Percentiles rank a stretch among this genome's conserved stretches.
Evolutionary conservation across 2,888 invertebrate species (phyloP).

Genomic region (Drosophila suboccidentalis): DNA sequence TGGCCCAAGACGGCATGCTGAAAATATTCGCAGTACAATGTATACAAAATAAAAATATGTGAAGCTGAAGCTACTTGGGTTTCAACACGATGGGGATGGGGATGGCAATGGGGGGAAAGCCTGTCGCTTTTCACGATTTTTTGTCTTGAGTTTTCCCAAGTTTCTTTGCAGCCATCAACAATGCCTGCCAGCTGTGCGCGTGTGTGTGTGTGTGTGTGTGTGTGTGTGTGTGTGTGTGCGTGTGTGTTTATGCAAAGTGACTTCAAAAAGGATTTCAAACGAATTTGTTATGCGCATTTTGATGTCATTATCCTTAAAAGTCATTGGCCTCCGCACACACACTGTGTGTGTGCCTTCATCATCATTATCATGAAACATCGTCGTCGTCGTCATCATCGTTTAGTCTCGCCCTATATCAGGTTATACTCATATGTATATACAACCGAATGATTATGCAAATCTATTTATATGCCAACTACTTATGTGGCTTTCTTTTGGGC

Average conservation of each 20-base stretch:
- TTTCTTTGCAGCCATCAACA: slow-evolving; percentile 15
- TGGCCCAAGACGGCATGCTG: slow-evolving; percentile 26
- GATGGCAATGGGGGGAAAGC: not conserved
- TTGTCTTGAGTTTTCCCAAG: slow-evolving; percentile 46
- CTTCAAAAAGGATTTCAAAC: slow-evolving; percentile 72
- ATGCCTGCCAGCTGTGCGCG: slow-evolving; percentile 3
- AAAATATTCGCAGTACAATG: slow-evolving; percentile 5
- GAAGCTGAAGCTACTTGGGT: slow-evolving; percentile 5
- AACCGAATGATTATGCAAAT: slow-evolving; percentile 63
- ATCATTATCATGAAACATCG: slow-evolving; percentile 4
- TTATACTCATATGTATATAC: slow-evolving; percentile 28
- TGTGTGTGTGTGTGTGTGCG: slow-evolving; percentile 18
- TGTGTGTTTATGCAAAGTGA: slow-evolving; percentile 65
- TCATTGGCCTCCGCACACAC: slow-evolving; percentile 60
- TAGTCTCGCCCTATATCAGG: slow-evolving; percentile 33
- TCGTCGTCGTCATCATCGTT: slow-evolving; percentile 10
- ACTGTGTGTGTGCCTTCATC: slow-evolving; percentile 9
- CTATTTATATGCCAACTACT: slow-evolving; percentile 71
- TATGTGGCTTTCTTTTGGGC: slow-evolving; percentile 60
- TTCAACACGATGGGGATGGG: not conserved
- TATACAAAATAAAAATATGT: not conserved
- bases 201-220: too few relatives aligned
- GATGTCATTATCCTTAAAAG: slow-evolving; percentile 76
- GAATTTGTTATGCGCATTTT: slow-evolving; percentile 78
- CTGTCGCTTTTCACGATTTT: slow-evolving; percentile 34